Base-by-base conservation (phyloP, 2,888 invertebrate genomes). In the Tetragnatha montana region DNA sequence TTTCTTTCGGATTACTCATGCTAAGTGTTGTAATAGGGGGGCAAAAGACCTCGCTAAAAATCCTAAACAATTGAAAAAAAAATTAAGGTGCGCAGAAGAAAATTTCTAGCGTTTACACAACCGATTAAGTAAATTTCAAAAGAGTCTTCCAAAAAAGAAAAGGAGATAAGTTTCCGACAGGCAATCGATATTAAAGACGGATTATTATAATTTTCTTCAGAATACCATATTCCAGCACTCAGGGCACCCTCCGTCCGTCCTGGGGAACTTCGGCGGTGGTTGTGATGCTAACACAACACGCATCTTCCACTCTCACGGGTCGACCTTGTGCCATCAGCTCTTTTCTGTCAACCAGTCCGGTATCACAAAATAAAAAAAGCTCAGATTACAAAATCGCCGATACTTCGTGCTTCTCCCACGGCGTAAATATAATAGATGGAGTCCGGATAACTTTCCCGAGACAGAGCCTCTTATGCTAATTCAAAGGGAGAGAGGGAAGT, bases 291-390 rank as follows among this genome's bases (percentile, higher is more conserved):
- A 82, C 79, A 73, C 78, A 47, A 19, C 71, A 69, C 50, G 12
- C 35, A 80, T 71, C 21, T 86, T 70, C 6, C 68, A 12, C 8
- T 69, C 69, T 35, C 73, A 51, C 79, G 60, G 68, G 73, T 17
- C 51, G 86, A 73, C 86, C 86, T 86, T 86, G 86, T 79, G 22
- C 51, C 50, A 73, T 74, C 60, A 47, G 12, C 51, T 86, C 85
- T 79, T 70, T 70, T 80, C 68, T 81, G 47, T 84, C 75, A 76
- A 69, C 73, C 60, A 73, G 49, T 47, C n/a, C 35, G 35, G 49
- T 10, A 75, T 47, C 47, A 22, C n/a, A 75, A 75, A n/a, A n/a
- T 35, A 21, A 75, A 71, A 71, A 71, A 71, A 71, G 19, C 21
- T 68, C 14, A 1, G 22, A 71, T 21, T 22, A 19, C 71, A 21